Base-by-base conservation (phyloP, 1,140 invertebrate species). In the Papilio machaon region DNA sequence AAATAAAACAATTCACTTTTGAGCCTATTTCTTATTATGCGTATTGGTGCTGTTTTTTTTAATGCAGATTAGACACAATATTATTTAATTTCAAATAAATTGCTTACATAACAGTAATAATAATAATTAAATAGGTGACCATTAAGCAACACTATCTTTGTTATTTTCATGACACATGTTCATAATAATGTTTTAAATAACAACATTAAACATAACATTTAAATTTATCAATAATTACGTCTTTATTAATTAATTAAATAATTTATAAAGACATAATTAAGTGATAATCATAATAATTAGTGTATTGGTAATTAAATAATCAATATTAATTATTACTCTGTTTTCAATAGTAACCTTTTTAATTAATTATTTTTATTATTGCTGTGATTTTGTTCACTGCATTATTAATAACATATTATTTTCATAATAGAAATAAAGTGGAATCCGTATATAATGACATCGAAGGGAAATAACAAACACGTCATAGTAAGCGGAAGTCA, bases 161-260 rank as follows among this genome's bases (percentile, higher is more conserved):
- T 30, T 73, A 67, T 35, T 70, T 43, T 4, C n/a, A n/a, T 81
- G 58, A 58, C 52, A 80, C 15, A 49, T n/a, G n/a, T n/a, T n/a
- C n/a, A n/a, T n/a, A n/a, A n/a, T n/a, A n/a, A n/a, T n/a, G n/a
- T n/a, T n/a, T n/a, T n/a, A n/a, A 30, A 30, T 30, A 30, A 30
- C 23, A 30, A 30, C 23, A 30, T 30, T 30, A 19, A 58, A 9
- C 54, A 58, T 58, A 30, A 30, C 54, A 58, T n/a, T 49, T 9
- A 58, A 58, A 58, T 43, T 6, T 6, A 9, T 58, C 54, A 17
- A 19, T 49, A 49, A n/a, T 19, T 58, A 43, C n/a, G 54, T 19
- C 1, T 30, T 30, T 2, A 0, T 30, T 30, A 58, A 54, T 17
- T 1, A 54, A 6, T 54, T 54, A 54, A 19, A n/a, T 52, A 13